Evolutionary conservation across 2,113 vertebrate species (phyloP), one percentile per base, ranked within the genome.

Genomic region (Clarias gariepinus): DNA sequence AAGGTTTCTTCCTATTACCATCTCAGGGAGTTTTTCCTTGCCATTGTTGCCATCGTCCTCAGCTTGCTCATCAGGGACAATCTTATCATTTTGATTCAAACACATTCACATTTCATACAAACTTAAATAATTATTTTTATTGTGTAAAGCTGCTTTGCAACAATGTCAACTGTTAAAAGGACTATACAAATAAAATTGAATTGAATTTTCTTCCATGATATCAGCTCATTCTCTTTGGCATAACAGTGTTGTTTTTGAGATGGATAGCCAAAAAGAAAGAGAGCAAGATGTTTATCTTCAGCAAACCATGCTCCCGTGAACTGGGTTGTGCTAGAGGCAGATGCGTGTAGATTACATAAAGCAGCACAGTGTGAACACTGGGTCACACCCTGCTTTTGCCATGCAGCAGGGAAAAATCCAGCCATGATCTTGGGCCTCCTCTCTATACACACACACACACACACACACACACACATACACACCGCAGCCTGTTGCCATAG

Each of bases 401-500:
- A 53, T 84, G 66, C 81, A 87, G 68, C 12, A 64, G 58, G 55
- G 30, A 74, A 87, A 68, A 86, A 58, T 79, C 33, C 78, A 85
- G 28, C 60, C 25, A n/a, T 76, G 52, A 66, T 81, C 81, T 77
- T 73, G 47, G 47, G 80, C 19, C 69, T 85, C 28, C 36, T 47
- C 61, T 78, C 53, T 52, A 63, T 60, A 80, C 83, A 76, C 80
- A 64, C 69, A 47, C 52, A 55, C 66, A 80, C 5, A 7, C 41
- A 7, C 41, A 8, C 7, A 8, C 47, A 8, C 47, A 8, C 47
- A 47, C 47, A 8, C 47, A 47, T 7, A 8, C 83, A 76, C 80
- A 64, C 69, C 85, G 85, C 81, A 87, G 84, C 60, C 88, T 57
- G 88, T 90, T 89, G 71, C 86, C 88, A 89, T 90, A 87, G 90